phyloP scores from a whole-genome alignment of 53 echinoderm and acorn worm species.

The Zoroaster sp. region DNA sequence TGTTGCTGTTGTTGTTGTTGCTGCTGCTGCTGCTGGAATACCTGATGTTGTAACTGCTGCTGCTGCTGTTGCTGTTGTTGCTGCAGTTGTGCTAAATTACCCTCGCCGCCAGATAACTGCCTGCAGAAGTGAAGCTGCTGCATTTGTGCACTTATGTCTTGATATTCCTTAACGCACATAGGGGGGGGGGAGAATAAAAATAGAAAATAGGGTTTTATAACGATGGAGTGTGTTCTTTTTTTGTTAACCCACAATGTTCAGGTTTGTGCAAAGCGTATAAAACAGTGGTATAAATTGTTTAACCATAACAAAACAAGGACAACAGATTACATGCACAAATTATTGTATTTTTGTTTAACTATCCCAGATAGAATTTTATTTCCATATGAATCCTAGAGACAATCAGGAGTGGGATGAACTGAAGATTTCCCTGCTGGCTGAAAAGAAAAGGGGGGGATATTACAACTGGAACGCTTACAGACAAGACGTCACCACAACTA shows the following conservation, averaged over 20 bases:
- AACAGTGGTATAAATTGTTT: no score
- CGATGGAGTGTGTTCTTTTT: no score
- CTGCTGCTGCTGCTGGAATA: slow-evolving; percentile 12
- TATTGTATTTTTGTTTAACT: no score
- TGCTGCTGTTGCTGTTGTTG: slow-evolving; percentile 40
- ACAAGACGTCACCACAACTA: slow-evolving; percentile 44
- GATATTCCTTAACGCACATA: slow-evolving; percentile 48
- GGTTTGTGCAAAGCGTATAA: no score
- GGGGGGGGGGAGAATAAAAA: no score
- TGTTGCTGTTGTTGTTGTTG: slow-evolving; percentile 64
- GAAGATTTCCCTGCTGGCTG: neutral
- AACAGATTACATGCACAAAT: no score
- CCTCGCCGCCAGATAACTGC: slow-evolving; percentile 68
- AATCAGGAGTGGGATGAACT: no score
- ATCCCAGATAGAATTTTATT: no score
- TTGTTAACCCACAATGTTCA: no score
- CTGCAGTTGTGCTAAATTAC: slow-evolving; percentile 24
- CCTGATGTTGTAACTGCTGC: slow-evolving; percentile 2
- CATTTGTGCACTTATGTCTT: slow-evolving; percentile 63
- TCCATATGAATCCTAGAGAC: no score
- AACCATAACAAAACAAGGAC: no score
- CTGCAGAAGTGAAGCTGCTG: slow-evolving; percentile 61
- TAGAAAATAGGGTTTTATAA: no score
- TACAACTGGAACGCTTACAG: slow-evolving; percentile 26
- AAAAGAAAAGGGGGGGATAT: neutral